phyloP scores from a whole-genome alignment of 2,113 vertebrate species.

The Pteruthius melanotis region DNA sequence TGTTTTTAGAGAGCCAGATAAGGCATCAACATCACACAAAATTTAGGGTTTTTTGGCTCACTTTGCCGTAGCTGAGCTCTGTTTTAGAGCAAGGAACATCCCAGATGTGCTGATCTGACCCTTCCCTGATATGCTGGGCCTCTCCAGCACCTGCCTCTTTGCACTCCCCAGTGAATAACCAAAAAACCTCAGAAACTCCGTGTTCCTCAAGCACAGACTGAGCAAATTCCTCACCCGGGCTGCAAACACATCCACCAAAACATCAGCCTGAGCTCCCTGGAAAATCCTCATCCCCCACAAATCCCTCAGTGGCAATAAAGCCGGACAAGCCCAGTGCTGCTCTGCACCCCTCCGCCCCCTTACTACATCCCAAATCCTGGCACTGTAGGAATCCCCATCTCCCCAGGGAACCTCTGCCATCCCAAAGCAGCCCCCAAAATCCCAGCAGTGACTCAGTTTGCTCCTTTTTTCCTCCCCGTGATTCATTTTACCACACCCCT shows the following conservation, averaged over 20 bases:
- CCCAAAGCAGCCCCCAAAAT: background rate
- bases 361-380: background rate
- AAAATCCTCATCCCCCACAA: background rate
- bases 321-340: background rate
- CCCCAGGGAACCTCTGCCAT: background rate
- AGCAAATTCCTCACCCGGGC: slow-evolving; percentile 1
- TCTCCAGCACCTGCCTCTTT: background rate
- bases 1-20: too few species aligned
- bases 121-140: background rate
- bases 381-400: background rate
- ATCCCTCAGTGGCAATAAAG: background rate
- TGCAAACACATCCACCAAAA: background rate
- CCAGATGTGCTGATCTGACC: background rate
- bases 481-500: background rate
- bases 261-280: background rate
- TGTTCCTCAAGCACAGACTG: background rate
- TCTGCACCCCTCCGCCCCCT: background rate
- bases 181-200: background rate
- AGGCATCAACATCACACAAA: background rate
- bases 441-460: background rate
- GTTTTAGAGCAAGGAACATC: background rate
- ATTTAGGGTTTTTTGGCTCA: background rate
- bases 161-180: background rate
- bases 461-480: background rate
- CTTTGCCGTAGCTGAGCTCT: background rate